phyloP scores from a whole-genome alignment of 1,140 invertebrate species.

The Formica exsecta region DNA sequence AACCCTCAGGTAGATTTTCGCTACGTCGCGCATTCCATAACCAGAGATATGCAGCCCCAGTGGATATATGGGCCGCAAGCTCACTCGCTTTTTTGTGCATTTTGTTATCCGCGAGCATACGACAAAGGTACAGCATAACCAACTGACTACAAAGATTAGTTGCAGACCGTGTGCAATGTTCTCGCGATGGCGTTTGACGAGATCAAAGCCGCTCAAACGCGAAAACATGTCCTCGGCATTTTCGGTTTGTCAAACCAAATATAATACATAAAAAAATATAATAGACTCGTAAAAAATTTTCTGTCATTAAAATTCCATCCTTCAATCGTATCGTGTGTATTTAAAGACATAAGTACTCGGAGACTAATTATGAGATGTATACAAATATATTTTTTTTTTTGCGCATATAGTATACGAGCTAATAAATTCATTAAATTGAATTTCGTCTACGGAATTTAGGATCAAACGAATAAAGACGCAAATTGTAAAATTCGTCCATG shows the following conservation, averaged over 20 bases:
- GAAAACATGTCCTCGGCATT: conserved; percentile 9
- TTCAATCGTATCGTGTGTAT: neutral
- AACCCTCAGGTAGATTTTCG: neutral
- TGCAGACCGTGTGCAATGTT: conserved; percentile 12
- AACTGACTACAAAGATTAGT: conserved; percentile 51
- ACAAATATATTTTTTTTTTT: too few relatives aligned
- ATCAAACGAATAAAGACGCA: neutral
- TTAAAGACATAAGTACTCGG: neutral
- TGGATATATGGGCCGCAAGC: conserved; percentile 51
- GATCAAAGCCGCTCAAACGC: conserved; percentile 41
- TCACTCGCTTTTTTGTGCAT: conserved; percentile 22
- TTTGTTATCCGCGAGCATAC: conserved; percentile 33
- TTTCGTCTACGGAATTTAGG: neutral
- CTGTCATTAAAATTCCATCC: neutral
- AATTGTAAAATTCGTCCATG: conserved; percentile 25
- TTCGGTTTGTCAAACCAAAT: conserved; percentile 16
- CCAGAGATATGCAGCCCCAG: conserved; percentile 37
- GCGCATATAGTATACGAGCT: neutral
- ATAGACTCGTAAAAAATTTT: neutral
- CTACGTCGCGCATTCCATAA: conserved; percentile 11
- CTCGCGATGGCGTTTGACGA: conserved; percentile 50
- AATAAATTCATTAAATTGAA: neutral
- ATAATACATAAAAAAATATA: neutral
- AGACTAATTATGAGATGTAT: neutral
- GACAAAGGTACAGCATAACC: conserved; percentile 38